Evolutionary conservation across 2,797 vertebrate species (phyloP), one percentile per base, ranked within the genome.

Genomic region (Scomberomorus guttatus): DNA sequence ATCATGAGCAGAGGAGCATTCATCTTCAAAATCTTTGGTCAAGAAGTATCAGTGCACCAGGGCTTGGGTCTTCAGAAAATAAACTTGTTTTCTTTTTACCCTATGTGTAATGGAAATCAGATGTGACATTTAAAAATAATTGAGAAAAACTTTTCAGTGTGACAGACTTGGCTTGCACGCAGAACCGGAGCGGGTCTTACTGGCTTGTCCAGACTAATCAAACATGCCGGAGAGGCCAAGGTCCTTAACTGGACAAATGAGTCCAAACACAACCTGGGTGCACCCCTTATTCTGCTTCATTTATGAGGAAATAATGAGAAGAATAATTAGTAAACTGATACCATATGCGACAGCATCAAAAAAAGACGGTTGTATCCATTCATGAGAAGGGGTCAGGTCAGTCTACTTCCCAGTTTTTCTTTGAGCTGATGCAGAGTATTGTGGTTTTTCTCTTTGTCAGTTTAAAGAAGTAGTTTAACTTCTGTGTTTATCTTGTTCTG

Each of bases 171-270:
- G 72, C 72, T 68, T 3, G 63, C 68, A 81, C 14, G 29, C 61
- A 73, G 65, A 20, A 6, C 64, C 6, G 3, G 75, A 68, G 72
- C 72, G 27, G 46, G 3, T 60, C 71, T 63, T 2, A 6, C 59
- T 51, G 80, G 27, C 75, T 64, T 82, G 86, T 91, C 87, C 52
- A 66, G 77, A 85, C 70, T 13, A 87, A 91, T 90, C 88, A 87
- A 74, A 86, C 34, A 8, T 70, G 72, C 60, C 34, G 64, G 24
- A 63, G 29, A 76, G 37, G 50, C 81, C 4, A 39, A 48, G 22
- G 18, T 71, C 66, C 54, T 44, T 75, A 89, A 86, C 83, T 20
- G 75, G 60, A 84, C 84, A 88, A 89, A 88, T 84, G 77, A 87
- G 86, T 71, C 65, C 61, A 57, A 77, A 75, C 63, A 37, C 46